phyloP scores from a whole-genome alignment of 2,113 vertebrate genomes.

The Spea multiplicata region DNA sequence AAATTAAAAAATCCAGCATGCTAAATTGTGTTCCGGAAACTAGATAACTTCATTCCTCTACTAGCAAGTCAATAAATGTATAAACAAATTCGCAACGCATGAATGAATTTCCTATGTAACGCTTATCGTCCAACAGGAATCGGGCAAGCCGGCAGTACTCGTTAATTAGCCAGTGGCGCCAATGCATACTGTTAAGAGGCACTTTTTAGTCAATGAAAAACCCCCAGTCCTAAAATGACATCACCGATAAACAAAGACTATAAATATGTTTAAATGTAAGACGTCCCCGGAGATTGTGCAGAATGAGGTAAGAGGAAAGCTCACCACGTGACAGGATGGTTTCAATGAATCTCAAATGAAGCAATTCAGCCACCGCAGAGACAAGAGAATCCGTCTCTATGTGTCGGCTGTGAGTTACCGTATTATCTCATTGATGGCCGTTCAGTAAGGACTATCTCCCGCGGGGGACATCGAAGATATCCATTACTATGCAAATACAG shows the following conservation, averaged over 20 bases:
- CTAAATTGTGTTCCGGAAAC: no score
- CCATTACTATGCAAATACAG: not conserved
- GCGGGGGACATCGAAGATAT: not conserved
- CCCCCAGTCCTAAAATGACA: conserved; percentile 9
- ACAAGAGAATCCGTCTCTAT: conserved; percentile 7
- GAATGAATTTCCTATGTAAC: not conserved
- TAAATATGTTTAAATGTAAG: conserved; percentile 17
- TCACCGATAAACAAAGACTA: conserved; percentile 23
- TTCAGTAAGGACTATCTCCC: not conserved
- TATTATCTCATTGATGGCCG: conserved; percentile 19
- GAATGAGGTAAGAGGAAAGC: conserved; percentile 35
- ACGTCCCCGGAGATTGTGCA: not conserved
- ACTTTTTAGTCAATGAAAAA: conserved; percentile 30
- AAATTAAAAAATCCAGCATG: no score
- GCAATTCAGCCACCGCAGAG: conserved; percentile 16
- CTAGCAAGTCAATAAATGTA: no score
- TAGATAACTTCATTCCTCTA: no score
- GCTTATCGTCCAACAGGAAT: not conserved
- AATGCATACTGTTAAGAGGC: not conserved
- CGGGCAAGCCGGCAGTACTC: not conserved
- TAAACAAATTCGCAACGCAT: no score
- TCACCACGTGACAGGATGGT: conserved; percentile 26
- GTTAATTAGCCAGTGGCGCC: conserved; percentile 22
- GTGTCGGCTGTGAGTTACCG: not conserved
- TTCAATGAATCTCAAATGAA: conserved; percentile 22